Percentiles rank a stretch among this genome's conserved stretches.
These are phyloP conservation scores for Bhutanitis thaidina DNA, from an alignment of 2,888 invertebrate genomes.

Conservation along the genomic window DNA sequence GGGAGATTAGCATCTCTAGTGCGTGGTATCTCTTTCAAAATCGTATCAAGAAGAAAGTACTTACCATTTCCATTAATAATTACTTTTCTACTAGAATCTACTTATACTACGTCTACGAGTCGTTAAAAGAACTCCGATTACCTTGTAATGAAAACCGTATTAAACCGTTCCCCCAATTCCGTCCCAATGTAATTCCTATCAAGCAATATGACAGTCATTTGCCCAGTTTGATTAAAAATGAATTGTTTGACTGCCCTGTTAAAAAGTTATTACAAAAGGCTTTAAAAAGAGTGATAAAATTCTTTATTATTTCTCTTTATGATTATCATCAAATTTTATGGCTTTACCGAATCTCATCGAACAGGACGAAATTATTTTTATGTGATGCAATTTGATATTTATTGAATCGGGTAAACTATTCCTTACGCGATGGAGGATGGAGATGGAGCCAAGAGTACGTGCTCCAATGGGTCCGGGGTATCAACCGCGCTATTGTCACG, in stretches of 20 bases:
- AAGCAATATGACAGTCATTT: slow-evolving; percentile 16
- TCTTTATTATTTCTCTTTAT: slow-evolving; percentile 27
- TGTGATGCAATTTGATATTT: too few species aligned
- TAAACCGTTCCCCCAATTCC: slow-evolving; percentile 16
- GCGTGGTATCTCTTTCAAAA: too few species aligned
- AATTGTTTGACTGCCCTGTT: slow-evolving; percentile 25
- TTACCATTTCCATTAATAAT: too few species aligned
- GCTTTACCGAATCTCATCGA: slow-evolving; percentile 7
- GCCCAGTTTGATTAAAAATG: slow-evolving; percentile 35
- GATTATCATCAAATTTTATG: slow-evolving; percentile 24
- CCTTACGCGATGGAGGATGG: too few species aligned
- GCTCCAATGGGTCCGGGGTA: slow-evolving; percentile 50
- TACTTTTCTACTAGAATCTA: too few species aligned
- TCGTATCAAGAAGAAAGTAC: too few species aligned
- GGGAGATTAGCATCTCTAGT: too few species aligned
- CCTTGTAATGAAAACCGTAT: slow-evolving; percentile 13
- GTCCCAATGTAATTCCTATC: slow-evolving; percentile 12
- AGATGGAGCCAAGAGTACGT: too few species aligned
- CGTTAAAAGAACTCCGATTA: slow-evolving; percentile 27
- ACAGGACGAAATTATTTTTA: too few species aligned
- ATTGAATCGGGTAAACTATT: too few species aligned
- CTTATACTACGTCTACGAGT: neutral
- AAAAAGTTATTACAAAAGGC: slow-evolving; percentile 28
- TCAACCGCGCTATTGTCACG: slow-evolving; percentile 61
- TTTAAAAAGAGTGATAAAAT: slow-evolving; percentile 22